phyloP scores from a whole-genome alignment of 2,888 invertebrate genomes.

The Colostygia pectinataria region DNA sequence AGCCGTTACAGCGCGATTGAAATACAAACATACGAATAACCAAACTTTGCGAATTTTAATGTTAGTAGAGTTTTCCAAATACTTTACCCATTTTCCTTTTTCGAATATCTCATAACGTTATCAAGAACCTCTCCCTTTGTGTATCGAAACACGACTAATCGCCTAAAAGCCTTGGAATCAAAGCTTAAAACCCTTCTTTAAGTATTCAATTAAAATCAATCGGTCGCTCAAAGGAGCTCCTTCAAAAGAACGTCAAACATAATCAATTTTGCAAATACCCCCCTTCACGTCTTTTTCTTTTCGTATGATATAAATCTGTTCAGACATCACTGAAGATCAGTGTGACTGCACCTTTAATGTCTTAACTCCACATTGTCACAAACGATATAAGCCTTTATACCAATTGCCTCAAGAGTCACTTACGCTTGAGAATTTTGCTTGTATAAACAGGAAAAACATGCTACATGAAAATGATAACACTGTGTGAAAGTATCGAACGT shows the following conservation, averaged over 20 bases:
- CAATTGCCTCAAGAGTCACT: background rate
- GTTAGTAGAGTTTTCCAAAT: no score
- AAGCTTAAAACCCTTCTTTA: conserved; percentile 51
- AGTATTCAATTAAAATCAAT: conserved; percentile 77
- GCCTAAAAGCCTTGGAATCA: conserved; percentile 53
- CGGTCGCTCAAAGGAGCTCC: conserved; percentile 56
- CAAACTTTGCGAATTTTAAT: no score
- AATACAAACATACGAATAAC: no score
- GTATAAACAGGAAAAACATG: conserved; percentile 6
- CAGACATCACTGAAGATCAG: conserved; percentile 48
- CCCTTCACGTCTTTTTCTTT: conserved; percentile 64
- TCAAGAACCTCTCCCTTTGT: conserved; percentile 47
- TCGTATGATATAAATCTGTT: conserved; percentile 67
- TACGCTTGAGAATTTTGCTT: background rate
- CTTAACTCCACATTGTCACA: background rate
- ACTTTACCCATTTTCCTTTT: background rate
- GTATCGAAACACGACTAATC: conserved; percentile 60
- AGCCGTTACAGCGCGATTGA: no score
- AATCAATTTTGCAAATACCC: conserved; percentile 81
- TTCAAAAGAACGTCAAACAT: conserved; percentile 76
- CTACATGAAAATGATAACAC: conserved; percentile 61
- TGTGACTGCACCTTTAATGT: conserved; percentile 28
- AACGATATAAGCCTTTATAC: conserved; percentile 23
- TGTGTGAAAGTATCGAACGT: conserved; percentile 73
- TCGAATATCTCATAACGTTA: conserved; percentile 7